Evolutionary conservation across 1,140 invertebrate genomes (phyloP).

Genomic region (Drosophila insularis): DNA sequence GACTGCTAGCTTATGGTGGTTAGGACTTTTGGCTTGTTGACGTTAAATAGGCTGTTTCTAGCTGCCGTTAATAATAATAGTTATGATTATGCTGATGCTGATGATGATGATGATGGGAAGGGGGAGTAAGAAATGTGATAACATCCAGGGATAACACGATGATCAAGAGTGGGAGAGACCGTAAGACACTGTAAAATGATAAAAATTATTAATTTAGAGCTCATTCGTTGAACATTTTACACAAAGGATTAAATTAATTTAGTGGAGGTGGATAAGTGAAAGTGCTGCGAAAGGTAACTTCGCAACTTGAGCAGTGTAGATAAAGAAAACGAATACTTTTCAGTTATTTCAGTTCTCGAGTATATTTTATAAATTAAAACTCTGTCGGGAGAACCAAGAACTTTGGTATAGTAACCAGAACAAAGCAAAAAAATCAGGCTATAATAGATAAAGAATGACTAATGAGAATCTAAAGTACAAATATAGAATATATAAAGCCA

Average conservation of each 20-base stretch:
- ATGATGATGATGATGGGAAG: slow-evolving; percentile 55
- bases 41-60: slow-evolving; percentile 72
- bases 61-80: slow-evolving; percentile 75
- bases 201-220: slow-evolving; percentile 64
- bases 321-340: neutral
- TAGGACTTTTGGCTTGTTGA: slow-evolving; percentile 52
- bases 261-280: slow-evolving; percentile 18
- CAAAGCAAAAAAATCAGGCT: no score
- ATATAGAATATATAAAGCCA: no score
- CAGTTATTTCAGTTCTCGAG: neutral
- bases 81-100: slow-evolving; percentile 76
- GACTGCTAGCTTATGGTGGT: slow-evolving; percentile 25
- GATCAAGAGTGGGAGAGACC: slow-evolving; percentile 18
- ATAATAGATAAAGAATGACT: no score
- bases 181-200: neutral
- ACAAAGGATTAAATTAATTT: slow-evolving; percentile 23
- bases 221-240: slow-evolving; percentile 34
- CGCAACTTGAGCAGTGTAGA: neutral
- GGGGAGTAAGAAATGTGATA: slow-evolving; percentile 33
- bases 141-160: slow-evolving; percentile 48
- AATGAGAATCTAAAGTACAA: no score
- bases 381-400: no score
- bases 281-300: neutral
- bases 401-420: no score
- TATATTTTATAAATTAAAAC: no score